Evolutionary conservation across 1,140 invertebrate genomes (phyloP).

Genomic region (Euura lappo): DNA sequence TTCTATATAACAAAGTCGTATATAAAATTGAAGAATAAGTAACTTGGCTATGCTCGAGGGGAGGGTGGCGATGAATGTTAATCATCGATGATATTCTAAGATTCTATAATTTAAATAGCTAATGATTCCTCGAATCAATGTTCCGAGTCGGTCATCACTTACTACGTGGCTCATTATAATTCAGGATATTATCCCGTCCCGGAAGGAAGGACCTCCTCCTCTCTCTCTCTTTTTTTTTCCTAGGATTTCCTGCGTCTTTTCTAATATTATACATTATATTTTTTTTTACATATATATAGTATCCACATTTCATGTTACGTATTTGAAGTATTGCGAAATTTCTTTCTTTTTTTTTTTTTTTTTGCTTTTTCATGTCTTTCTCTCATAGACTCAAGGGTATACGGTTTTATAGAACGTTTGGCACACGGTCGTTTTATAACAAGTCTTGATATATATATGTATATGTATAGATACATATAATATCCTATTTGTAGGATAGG

Average conservation of each 20-base stretch:
- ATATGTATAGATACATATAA: background rate
- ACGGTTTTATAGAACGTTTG: too few species aligned
- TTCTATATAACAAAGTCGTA: background rate
- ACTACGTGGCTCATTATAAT: constrained; percentile 44
- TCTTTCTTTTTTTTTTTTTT: background rate
- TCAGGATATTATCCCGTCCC: constrained; percentile 50
- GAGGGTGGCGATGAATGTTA: background rate
- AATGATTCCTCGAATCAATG: constrained; percentile 41
- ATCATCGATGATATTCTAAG: background rate
- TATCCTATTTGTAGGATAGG: too few species aligned
- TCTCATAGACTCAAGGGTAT: too few species aligned
- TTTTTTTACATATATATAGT: background rate
- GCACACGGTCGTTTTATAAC: background rate
- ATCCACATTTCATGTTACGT: background rate
- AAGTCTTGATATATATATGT: background rate
- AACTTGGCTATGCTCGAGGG: background rate
- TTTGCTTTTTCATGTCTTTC: too few species aligned
- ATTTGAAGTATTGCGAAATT: background rate
- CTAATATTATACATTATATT: constrained; percentile 20
- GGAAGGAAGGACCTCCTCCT: constrained; percentile 52
- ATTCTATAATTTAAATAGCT: constrained; percentile 42
- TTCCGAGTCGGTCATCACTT: background rate
- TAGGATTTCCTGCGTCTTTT: constrained; percentile 15
- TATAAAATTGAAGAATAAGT: background rate
- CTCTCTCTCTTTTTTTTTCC: constrained; percentile 26